phyloP scores from a whole-genome alignment of 2,113 vertebrate species.

The Lathamus discolor region DNA sequence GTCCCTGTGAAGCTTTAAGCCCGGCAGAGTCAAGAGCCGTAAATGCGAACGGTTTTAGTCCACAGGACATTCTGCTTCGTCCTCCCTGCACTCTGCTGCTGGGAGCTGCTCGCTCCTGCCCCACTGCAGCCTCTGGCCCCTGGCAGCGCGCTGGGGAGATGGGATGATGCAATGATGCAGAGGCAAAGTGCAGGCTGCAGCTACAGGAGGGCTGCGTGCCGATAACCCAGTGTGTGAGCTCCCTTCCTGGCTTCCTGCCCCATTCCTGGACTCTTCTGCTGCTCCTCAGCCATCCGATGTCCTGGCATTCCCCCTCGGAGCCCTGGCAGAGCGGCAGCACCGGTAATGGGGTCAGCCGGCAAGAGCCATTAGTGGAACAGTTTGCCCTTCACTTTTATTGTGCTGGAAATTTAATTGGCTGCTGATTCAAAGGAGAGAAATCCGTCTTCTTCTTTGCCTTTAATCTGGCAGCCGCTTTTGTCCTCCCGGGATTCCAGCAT shows the following conservation, averaged over 20 bases:
- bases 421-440: constrained; percentile 23
- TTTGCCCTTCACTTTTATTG: constrained; percentile 28
- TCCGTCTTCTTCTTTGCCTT: neutral
- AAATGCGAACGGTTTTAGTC: neutral
- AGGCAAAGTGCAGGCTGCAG: neutral
- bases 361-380: constrained; percentile 24
- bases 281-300: constrained; percentile 31
- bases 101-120: neutral
- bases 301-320: neutral
- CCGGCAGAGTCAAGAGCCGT: constrained; percentile 20
- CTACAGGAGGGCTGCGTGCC: constrained; percentile 4
- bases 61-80: neutral
- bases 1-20: constrained; percentile 19
- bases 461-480: neutral
- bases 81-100: neutral
- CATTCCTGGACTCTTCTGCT: constrained; percentile 3
- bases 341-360: neutral
- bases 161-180: neutral
- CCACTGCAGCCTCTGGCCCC: neutral
- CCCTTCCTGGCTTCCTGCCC: constrained; percentile 34
- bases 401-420: constrained; percentile 22
- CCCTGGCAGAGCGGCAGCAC: constrained; percentile 28
- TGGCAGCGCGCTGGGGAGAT: neutral
- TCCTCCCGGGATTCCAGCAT: neutral
- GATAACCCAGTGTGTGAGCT: neutral